phyloP scores from a whole-genome alignment of 2,888 invertebrate genomes.

The Cecidostiba fungosa region DNA sequence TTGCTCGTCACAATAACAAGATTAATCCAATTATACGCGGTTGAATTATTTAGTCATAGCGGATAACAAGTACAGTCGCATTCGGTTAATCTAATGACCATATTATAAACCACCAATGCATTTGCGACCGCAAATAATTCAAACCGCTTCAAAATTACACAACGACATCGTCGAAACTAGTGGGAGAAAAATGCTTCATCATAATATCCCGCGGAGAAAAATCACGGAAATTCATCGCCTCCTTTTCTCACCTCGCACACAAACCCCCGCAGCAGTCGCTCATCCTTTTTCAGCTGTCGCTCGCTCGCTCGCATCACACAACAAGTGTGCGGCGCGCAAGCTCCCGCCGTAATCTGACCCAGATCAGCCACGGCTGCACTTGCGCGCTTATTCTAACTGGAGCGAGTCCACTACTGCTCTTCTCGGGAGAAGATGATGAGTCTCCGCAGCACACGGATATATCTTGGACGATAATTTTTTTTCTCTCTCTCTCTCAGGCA shows the following conservation, averaged over 20 bases:
- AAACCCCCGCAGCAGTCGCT: neutral
- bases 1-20: neutral
- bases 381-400: slow-evolving; percentile 37
- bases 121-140: neutral
- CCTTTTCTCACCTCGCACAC: neutral
- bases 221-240: neutral
- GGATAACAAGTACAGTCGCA: no score
- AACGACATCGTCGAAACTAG: neutral
- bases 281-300: neutral
- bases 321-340: slow-evolving; percentile 17
- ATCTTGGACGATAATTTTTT: slow-evolving; percentile 29
- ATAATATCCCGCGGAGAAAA: neutral
- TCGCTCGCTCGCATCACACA: neutral
- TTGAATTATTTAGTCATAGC: neutral
- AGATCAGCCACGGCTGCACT: slow-evolving; percentile 32
- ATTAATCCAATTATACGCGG: neutral
- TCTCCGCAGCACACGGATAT: slow-evolving; percentile 16
- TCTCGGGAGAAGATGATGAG: slow-evolving; percentile 52
- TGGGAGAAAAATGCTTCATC: neutral
- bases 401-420: slow-evolving; percentile 36
- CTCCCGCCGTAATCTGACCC: slow-evolving; percentile 55
- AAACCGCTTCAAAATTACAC: neutral
- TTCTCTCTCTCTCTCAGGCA: neutral
- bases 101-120: no score
- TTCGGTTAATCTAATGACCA: neutral